Evolutionary conservation across 2,888 invertebrate species (phyloP), one percentile per base, ranked within the genome.

Genomic region (Frankliniella fusca): DNA sequence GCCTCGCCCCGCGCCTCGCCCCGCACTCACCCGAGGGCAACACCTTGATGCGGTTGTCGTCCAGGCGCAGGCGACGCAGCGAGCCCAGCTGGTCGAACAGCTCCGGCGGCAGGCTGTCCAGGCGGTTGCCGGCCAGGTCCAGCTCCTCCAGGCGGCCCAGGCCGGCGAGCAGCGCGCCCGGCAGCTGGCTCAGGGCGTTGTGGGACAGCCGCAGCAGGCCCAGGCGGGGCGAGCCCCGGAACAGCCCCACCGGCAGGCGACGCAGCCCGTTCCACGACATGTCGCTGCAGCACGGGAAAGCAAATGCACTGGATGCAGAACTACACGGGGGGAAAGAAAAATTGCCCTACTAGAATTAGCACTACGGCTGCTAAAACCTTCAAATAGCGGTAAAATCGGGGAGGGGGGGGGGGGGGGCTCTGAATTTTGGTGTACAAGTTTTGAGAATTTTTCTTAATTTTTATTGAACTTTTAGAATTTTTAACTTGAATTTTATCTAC

Each of bases 81-180:
- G 89, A 89, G 81, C 87, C 88, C 81, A 94, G 87, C 81, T 90
- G 89, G 10, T 86, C 86, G 85, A 94, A 92, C 0, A 92, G 88
- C 81, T 89, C 89, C 80, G 90, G 90, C 83, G 91, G 90, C 80
- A 94, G 88, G 23, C 88, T 88, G 81, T 90, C 90, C 84, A 95
- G 89, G 85, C 90, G 89, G 87, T 95, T 95, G 83, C 90, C 91
- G 7, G 93, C 92, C 28, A 94, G 87, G 88, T 94, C 94, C 83
- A 95, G 88, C 86, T 93, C 93, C 85, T 92, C 91, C 27, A 95
- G 87, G 3, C 90, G 89, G 12, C 88, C 87, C 48, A 93, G 88
- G 8, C 91, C 91, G 0, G 89, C 86, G 83, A 94, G 92, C 48
- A 92, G 87, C 38, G 89, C 90, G 48, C 90, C 90, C 0, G 92